Evolutionary conservation across 2,888 invertebrate genomes (phyloP).

Genomic region (Drosophila trichaetosa): DNA sequence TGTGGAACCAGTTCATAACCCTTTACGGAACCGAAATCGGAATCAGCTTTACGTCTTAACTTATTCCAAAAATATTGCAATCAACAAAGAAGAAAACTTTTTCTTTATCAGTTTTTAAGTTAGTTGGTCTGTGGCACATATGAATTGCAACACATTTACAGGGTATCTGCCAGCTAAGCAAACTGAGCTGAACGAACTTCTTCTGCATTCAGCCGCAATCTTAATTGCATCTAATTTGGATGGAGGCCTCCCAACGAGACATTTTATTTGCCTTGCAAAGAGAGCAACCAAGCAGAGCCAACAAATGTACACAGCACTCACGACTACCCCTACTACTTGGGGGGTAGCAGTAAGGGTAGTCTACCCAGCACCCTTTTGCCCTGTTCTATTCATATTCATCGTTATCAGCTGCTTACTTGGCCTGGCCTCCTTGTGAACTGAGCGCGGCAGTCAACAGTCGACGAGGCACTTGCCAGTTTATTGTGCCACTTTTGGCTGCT

Average conservation of each 20-base stretch:
- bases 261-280: conserved; percentile 52
- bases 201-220: conserved; percentile 9
- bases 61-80: neutral
- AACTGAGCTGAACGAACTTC: neutral
- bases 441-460: neutral
- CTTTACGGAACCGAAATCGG: neutral
- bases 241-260: conserved; percentile 52
- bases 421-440: conserved; percentile 7
- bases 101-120: neutral
- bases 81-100: neutral
- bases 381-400: conserved; percentile 4
- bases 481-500: conserved; percentile 60
- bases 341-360: neutral
- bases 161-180: neutral
- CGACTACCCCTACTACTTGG: neutral
- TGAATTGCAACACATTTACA: neutral
- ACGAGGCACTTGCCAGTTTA: conserved; percentile 64
- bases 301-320: neutral
- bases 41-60: neutral
- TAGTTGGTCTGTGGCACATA: neutral
- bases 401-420: conserved; percentile 13
- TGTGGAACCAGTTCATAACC: neutral
- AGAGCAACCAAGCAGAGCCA: conserved; percentile 8
- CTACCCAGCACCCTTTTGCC: neutral
- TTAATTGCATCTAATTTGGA: conserved; percentile 59